Conservation (phyloP, 1,140 invertebrate genomes). For the Cephus cinctus region DNA sequence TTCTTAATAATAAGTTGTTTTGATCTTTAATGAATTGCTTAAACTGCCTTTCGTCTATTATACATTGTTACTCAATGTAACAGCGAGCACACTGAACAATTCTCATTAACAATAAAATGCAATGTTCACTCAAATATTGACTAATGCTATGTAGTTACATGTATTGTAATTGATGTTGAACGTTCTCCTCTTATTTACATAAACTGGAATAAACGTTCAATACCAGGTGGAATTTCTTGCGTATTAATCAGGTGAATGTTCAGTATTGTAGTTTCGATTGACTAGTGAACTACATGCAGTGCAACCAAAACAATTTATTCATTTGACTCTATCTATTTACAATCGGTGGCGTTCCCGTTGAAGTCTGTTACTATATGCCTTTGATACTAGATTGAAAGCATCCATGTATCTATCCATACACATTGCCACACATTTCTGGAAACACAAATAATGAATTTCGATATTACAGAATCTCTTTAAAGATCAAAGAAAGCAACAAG, state of each 20-base stretch:
- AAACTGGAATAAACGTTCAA: no score
- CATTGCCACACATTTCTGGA: conserved; percentile 94
- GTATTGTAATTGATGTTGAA: neutral
- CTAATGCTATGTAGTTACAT: neutral
- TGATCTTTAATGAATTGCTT: no score
- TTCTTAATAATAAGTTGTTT: no score
- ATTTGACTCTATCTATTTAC: conserved; percentile 30
- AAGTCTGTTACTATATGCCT: conserved; percentile 78
- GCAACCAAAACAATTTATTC: conserved; percentile 30
- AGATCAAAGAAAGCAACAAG: neutral
- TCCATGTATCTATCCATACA: conserved; percentile 99
- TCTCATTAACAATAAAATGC: neutral
- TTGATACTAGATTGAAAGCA: conserved; percentile 87
- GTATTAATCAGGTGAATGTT: no score
- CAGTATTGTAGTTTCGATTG: conserved; percentile 1
- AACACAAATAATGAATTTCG: conserved; percentile 35
- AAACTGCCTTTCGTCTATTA: no score
- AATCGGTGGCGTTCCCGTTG: conserved; percentile 68
- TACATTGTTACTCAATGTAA: no score
- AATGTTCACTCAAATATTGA: neutral
- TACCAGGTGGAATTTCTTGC: no score
- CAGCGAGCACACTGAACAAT: no score
- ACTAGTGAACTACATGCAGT: conserved; percentile 17
- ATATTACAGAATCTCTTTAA: conserved; percentile 9
- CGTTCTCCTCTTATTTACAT: neutral